Evolutionary conservation across 2,113 vertebrate genomes (phyloP), one percentile per base, ranked within the genome.

Genomic region (Manacus vitellinus): DNA sequence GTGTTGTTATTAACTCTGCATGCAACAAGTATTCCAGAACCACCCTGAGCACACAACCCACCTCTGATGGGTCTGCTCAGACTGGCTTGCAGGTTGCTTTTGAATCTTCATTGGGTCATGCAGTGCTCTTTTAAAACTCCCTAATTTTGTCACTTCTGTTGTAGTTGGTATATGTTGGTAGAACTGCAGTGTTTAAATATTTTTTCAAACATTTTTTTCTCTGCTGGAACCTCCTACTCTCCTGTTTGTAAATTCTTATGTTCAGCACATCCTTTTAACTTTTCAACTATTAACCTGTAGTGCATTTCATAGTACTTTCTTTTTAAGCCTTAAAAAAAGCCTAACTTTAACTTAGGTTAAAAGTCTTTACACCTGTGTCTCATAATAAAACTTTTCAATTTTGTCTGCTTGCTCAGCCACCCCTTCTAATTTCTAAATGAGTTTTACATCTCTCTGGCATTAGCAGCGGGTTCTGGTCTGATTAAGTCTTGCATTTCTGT

Each of bases 391-490:
- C 83, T 88, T 78, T 63, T 94, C 92, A 77, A 67, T 90, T 95
- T 91, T 86, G 88, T 81, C 85, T 96, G 82, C 92, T 97, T 96
- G 94, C 85, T 96, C 94, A 96, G 85, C 80, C 90, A 84, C 91
- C 88, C 75, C 66, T 96, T 96, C 85, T 92, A 88, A 95, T 94
- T 94, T 96, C 75, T 91, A 89, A 94, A 96, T 95, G 90, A 91
- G 88, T 95, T 92, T 96, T 96, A 92, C 92, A 75, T 97, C 90
- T 95, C 91, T 84, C 76, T 95, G 94, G 86, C 94, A 84, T 94
- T 94, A 94, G 85, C 73, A 81, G 72, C 37, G 61, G 85, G 9
- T 51, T 93, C 92, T 75, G 88, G 61, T 92, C 94, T 95, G 96
- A 96, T 96, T 94, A 94, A 94, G 82, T 92, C 89, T 91, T 95